A percentile compares a stretch with the other conserved stretches of the same genome.
phyloP scores from a whole-genome alignment of 2,797 vertebrate species.

The Pangasius djambal region DNA sequence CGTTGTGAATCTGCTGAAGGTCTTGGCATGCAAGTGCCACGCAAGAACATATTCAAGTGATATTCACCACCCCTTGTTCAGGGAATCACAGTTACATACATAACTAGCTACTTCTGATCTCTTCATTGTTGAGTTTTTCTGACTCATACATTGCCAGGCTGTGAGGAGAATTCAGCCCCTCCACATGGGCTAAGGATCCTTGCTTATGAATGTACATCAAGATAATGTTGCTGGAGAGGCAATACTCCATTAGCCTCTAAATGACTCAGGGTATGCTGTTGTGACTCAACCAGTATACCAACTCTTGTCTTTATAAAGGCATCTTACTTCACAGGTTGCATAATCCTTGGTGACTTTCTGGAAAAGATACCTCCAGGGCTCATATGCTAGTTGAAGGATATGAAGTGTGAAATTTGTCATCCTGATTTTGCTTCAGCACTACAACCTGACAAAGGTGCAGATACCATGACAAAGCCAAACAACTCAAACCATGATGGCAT shows the following conservation, averaged over 20 bases:
- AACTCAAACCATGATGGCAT: background rate
- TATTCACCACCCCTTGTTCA: background rate
- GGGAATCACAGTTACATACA: background rate
- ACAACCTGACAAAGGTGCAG: background rate
- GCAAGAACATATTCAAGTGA: background rate
- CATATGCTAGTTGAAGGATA: background rate
- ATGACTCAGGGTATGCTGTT: constrained; percentile 21
- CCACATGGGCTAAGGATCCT: background rate
- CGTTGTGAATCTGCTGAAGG: background rate
- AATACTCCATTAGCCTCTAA: constrained; percentile 26
- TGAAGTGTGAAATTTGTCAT: background rate
- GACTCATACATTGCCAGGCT: background rate
- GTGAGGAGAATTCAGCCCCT: background rate
- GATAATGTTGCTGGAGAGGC: constrained; percentile 35
- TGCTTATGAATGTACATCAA: constrained; percentile 10
- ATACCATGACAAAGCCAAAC: background rate
- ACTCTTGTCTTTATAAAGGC: constrained; percentile 41
- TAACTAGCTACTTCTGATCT: background rate
- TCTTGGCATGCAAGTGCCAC: background rate
- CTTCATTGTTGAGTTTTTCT: constrained; percentile 5
- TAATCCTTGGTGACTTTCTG: background rate
- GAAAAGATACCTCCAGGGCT: background rate
- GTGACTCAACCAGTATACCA: constrained; percentile 38
- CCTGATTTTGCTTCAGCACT: background rate
- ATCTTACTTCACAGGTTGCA: constrained; percentile 4